Conservation (phyloP, 1,140 invertebrate species). For the Drosophila sp. region DNA sequence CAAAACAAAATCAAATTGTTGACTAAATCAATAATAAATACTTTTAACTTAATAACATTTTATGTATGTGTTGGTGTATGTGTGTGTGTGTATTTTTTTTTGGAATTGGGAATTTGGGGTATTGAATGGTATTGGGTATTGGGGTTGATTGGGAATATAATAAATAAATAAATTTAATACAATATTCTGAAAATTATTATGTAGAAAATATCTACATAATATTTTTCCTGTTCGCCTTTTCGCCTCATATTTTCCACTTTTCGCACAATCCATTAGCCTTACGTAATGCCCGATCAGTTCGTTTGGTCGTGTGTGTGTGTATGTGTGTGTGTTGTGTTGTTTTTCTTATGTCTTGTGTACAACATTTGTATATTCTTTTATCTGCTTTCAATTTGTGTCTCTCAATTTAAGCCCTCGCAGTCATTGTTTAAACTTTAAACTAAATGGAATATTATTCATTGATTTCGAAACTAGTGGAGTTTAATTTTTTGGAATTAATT, state of each 20-base stretch:
- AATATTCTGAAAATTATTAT: slow-evolving; percentile 29
- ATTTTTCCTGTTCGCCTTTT: not conserved
- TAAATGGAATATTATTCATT: no score
- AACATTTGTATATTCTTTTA: not conserved
- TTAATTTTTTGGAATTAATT: no score
- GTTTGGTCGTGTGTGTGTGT: slow-evolving; percentile 56
- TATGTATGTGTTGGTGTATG: slow-evolving; percentile 22
- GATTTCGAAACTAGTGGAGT: no score
- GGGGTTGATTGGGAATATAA: slow-evolving; percentile 29
- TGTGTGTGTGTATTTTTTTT: slow-evolving; percentile 1
- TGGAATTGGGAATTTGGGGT: slow-evolving; percentile 1
- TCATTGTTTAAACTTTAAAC: no score
- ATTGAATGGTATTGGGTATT: slow-evolving; percentile 8
- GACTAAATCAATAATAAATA: slow-evolving; percentile 72
- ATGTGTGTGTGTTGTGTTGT: slow-evolving; percentile 1
- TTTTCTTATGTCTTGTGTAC: slow-evolving; percentile 22
- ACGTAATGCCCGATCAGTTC: slow-evolving; percentile 18
- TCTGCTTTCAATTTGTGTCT: not conserved
- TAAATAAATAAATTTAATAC: slow-evolving; percentile 66
- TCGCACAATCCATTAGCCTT: slow-evolving; percentile 23
- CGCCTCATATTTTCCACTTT: slow-evolving; percentile 10
- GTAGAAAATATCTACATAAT: no score
- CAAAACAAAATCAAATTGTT: slow-evolving; percentile 42
- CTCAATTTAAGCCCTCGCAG: no score
- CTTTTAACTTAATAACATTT: slow-evolving; percentile 67